Conservation (phyloP, 30 jellyfish, hydroid and myxozoan genomes). For the Haliclystus octoradiatus region DNA sequence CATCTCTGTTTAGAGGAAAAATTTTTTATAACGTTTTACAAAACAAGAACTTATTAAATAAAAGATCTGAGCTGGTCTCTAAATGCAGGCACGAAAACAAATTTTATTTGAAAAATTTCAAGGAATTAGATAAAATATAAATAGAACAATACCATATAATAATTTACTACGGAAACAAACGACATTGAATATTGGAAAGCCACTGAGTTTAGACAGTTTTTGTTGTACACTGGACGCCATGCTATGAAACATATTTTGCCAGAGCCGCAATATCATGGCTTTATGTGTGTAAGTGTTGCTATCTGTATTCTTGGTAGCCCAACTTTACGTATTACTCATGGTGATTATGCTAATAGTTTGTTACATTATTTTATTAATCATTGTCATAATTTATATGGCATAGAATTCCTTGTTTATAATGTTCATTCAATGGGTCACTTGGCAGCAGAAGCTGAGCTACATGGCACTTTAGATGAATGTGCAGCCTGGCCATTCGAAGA, state of each 20-base stretch:
- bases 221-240: neutral
- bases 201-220: neutral
- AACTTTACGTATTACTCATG: neutral
- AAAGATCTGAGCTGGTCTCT: too few relatives aligned
- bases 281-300: neutral
- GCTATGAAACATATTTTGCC: neutral
- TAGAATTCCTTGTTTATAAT: neutral
- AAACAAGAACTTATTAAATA: too few relatives aligned
- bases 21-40: too few relatives aligned
- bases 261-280: neutral
- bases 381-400: neutral
- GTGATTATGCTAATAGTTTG: neutral
- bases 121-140: too few relatives aligned
- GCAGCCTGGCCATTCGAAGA: constrained; percentile 2
- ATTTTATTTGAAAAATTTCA: too few relatives aligned
- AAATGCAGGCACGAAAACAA: too few relatives aligned
- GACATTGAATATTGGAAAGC: neutral
- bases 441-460: neutral
- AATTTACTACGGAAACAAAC: neutral
- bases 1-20: too few relatives aligned
- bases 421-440: neutral
- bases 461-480: neutral
- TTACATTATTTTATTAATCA: neutral
- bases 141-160: too few relatives aligned
- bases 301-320: neutral